These are phyloP conservation scores for Dicrostonyx torquatus DNA, from an alignment of 2,797 vertebrate genomes.

Conservation along the genomic window DNA sequence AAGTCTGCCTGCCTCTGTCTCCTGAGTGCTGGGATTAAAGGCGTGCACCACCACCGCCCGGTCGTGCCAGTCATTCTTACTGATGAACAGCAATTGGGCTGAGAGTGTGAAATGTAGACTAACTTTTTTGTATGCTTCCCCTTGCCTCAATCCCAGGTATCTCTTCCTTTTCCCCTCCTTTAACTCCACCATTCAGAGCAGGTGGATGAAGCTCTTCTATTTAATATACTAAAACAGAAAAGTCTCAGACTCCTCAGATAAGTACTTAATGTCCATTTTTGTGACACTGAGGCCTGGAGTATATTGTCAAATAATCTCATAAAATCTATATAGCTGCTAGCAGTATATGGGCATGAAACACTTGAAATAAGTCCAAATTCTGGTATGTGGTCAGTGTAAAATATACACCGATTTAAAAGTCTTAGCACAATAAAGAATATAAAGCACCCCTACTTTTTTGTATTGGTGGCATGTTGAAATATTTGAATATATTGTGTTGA, in stretches of 20 bases:
- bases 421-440: constrained; percentile 1
- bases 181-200: constrained; percentile 6
- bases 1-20: no score
- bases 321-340: neutral
- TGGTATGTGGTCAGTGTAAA: neutral
- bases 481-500: constrained; percentile 7
- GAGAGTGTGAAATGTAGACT: neutral
- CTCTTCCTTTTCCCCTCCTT: constrained; percentile 22
- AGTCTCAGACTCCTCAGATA: neutral
- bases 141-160: neutral
- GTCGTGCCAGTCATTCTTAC: neutral
- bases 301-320: neutral
- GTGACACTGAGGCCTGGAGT: neutral
- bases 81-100: neutral
- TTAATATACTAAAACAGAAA: constrained; percentile 18
- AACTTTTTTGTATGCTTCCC: constrained; percentile 25
- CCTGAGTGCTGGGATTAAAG: no score
- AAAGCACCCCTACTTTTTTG: neutral
- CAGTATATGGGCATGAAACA: neutral
- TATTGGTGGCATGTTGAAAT: neutral
- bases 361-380: constrained; percentile 29
- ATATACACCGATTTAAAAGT: neutral
- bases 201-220: neutral
- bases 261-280: neutral
- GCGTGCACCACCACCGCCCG: no score